These are phyloP conservation scores for Engystomops pustulosus DNA, from an alignment of 2,113 vertebrate genomes.

Conservation along the genomic window DNA sequence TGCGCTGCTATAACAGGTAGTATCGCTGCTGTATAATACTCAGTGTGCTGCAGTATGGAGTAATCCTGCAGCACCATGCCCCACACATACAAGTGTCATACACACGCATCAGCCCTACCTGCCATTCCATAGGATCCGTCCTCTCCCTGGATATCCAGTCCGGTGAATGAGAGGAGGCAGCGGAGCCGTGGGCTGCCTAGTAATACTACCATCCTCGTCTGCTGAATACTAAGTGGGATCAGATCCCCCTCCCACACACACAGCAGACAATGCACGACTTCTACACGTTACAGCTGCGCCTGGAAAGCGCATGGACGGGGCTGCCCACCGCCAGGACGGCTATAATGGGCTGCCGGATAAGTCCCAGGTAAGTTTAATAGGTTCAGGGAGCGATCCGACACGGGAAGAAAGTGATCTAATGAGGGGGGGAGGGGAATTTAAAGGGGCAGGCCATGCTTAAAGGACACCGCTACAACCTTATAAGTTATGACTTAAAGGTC, in stretches of 20 bases:
- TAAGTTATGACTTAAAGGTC: too few relatives aligned
- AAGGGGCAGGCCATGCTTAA: background rate
- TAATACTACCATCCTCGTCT: constrained; percentile 52
- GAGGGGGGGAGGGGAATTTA: background rate
- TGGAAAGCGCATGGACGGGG: background rate
- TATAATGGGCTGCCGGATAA: background rate
- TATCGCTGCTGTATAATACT: too few relatives aligned
- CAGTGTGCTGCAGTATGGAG: constrained; percentile 10
- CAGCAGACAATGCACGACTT: constrained; percentile 22
- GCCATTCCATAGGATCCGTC: constrained; percentile 40
- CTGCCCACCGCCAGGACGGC: background rate
- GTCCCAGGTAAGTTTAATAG: background rate
- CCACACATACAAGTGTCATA: constrained; percentile 7
- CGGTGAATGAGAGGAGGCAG: constrained; percentile 57
- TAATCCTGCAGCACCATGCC: constrained; percentile 4
- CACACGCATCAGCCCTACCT: constrained; percentile 3
- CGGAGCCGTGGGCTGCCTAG: constrained; percentile 48
- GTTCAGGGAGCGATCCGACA: background rate
- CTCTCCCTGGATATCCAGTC: constrained; percentile 31
- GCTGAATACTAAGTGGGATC: constrained; percentile 58
- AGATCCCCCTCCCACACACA: constrained; percentile 45
- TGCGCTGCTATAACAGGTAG: background rate
- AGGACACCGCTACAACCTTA: too few relatives aligned
- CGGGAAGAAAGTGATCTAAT: background rate
- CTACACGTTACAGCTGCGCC: background rate